Evolutionary conservation across 2,888 invertebrate species (phyloP), one percentile per base, ranked within the genome.

Genomic region (Lasioglossum morio): DNA sequence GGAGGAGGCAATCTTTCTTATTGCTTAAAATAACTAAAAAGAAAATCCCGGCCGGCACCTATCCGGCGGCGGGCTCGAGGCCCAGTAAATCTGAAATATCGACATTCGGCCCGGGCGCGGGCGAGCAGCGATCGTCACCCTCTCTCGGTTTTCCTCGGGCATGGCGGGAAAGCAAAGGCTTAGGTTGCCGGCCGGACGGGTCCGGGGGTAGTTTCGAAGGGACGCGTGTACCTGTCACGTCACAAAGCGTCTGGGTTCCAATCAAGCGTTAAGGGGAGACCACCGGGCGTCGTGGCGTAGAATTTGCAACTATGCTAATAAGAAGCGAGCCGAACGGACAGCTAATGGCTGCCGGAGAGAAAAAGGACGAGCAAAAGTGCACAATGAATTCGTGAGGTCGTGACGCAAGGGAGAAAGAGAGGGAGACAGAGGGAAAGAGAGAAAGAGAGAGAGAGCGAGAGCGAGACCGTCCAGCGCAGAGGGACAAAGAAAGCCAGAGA

Each of bases 351-450:
- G 90, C 86, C 85, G 85, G 19, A 86, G 86, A 91, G 90, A 83
- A 86, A 87, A 88, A 89, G 82, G 89, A 90, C 86, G 91, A 87
- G 92, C 90, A 87, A 91, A 91, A 93, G 92, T 90, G 93, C 90
- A 92, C 90, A 93, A 91, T 92, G 91, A 93, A 93, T 92, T 93
- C 92, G 93, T 92, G 93, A 93, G 92, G 91, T 90, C 92, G 92
- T 88, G 91, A 84, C 85, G 88, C 83, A 82, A 79, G 78, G 77
- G 88, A 75, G 88, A 79, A 79, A 78, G 82, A 82, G 76, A 77
- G 81, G 74, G 77, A 80, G 86, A 72, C 27, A 78, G 79, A 80
- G 86, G 69, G 27, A 27, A 0, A 87, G 84, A 73, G 85, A 79
- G 87, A 72, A 77, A 14, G 84, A 74, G 77, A 80, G 86, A 69